Evolutionary conservation across 2,113 vertebrate species (phyloP).

Genomic region (Eptatretus burgeri): DNA sequence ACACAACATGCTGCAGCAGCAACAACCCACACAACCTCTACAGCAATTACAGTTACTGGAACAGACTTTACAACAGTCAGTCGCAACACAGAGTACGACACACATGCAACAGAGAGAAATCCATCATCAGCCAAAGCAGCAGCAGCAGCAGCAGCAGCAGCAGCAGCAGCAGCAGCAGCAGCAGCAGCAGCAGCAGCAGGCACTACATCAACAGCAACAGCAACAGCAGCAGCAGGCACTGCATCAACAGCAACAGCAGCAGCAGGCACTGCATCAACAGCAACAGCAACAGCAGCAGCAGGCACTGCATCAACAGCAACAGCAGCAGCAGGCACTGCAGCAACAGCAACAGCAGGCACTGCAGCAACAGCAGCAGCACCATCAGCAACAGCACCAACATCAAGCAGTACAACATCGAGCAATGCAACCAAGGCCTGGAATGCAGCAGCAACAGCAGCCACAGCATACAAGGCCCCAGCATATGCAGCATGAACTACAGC

Average conservation of each 20-base stretch:
- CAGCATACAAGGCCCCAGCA: background rate
- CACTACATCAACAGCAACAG: background rate
- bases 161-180: background rate
- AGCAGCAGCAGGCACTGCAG: background rate
- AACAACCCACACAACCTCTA: background rate
- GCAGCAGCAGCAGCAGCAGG: background rate
- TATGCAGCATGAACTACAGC: background rate
- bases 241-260: background rate
- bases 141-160: background rate
- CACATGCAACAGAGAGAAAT: background rate
- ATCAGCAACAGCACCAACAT: background rate
- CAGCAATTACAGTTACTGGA: background rate
- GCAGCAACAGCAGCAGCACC: background rate
- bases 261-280: background rate
- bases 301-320: background rate
- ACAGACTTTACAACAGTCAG: background rate
- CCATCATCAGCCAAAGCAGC: background rate
- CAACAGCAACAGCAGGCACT: background rate
- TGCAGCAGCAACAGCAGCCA: slow-evolving; percentile 2
- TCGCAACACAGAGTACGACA: background rate
- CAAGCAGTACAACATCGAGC: background rate
- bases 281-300: background rate
- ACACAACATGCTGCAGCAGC: background rate
- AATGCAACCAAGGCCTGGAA: no score
- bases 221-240: slow-evolving; percentile 1